Conservation (phyloP, 2,888 invertebrate species). For the Nebria salina region DNA sequence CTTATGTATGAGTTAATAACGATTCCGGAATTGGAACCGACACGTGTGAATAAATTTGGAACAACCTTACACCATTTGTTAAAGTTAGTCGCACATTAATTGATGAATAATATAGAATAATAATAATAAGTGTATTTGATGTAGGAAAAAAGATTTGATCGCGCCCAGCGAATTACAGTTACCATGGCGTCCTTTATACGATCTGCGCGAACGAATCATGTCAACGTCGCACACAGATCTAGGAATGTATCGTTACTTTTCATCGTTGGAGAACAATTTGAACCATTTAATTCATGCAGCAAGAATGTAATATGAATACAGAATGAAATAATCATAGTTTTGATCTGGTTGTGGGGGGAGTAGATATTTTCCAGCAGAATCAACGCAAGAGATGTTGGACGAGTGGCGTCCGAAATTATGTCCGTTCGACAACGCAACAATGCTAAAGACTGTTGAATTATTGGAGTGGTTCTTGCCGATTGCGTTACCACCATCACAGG, state of each 20-base stretch:
- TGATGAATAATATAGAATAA: not conserved
- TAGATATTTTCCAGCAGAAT: constrained; percentile 76
- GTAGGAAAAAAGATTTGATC: constrained; percentile 80
- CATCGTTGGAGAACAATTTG: constrained; percentile 55
- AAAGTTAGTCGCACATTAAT: constrained; percentile 71
- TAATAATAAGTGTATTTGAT: not conserved
- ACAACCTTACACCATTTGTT: constrained; percentile 74
- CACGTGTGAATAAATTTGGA: constrained; percentile 76
- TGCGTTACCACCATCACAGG: constrained; percentile 70
- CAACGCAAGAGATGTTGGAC: constrained; percentile 87
- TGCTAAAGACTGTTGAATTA: constrained; percentile 67
- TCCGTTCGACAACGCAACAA: constrained; percentile 72
- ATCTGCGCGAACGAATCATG: constrained; percentile 70
- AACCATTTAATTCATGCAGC: constrained; percentile 56
- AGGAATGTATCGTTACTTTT: constrained; percentile 67
- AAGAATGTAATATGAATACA: constrained; percentile 56
- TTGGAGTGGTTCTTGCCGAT: constrained; percentile 83
- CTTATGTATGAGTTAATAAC: constrained; percentile 80
- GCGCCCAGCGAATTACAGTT: constrained; percentile 81
- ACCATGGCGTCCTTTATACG: constrained; percentile 87
- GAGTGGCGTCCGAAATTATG: constrained; percentile 83
- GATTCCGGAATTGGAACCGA: constrained; percentile 80
- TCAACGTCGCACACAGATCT: constrained; percentile 67
- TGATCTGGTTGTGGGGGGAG: not conserved
- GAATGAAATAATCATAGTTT: not conserved